Conservation (phyloP, 2,888 invertebrate genomes). For the Ligdia adustata region DNA sequence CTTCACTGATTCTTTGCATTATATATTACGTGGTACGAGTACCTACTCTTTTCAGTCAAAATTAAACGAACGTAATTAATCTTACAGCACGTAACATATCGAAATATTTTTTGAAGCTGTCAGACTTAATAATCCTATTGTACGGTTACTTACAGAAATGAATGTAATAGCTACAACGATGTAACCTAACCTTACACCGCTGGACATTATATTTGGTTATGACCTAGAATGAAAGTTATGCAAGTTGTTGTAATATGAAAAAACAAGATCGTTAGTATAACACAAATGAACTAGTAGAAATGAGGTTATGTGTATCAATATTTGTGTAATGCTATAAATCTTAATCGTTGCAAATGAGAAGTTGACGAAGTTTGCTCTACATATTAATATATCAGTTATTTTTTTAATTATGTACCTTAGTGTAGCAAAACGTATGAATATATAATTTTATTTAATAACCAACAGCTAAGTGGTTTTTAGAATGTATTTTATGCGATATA, state of each 20-base stretch:
- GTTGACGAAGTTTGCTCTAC: slow-evolving; percentile 16
- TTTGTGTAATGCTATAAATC: slow-evolving; percentile 26
- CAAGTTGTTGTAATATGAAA: slow-evolving; percentile 49
- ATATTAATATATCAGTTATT: too few species aligned
- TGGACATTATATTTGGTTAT: slow-evolving; percentile 36
- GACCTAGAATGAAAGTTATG: slow-evolving; percentile 60
- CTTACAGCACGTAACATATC: background rate
- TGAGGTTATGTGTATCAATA: slow-evolving; percentile 40
- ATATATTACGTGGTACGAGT: slow-evolving; percentile 14
- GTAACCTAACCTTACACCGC: slow-evolving; percentile 47
- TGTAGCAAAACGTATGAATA: too few species aligned
- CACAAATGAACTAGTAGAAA: slow-evolving; percentile 43
- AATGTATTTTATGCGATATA: too few species aligned
- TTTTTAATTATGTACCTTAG: too few species aligned
- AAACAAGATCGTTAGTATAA: slow-evolving; percentile 60
- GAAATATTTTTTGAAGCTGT: background rate
- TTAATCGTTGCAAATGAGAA: slow-evolving; percentile 18
- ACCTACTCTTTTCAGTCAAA: slow-evolving; percentile 19
- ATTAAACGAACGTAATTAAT: slow-evolving; percentile 6
- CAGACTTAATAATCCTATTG: slow-evolving; percentile 1
- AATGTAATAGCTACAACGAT: slow-evolving; percentile 21
- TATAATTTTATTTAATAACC: too few species aligned
- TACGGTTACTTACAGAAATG: slow-evolving; percentile 5
- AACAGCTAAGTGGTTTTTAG: too few species aligned
- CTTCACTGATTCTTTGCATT: slow-evolving; percentile 25